phyloP scores from a whole-genome alignment of 1,140 invertebrate genomes.

The Drosophila sp. region DNA sequence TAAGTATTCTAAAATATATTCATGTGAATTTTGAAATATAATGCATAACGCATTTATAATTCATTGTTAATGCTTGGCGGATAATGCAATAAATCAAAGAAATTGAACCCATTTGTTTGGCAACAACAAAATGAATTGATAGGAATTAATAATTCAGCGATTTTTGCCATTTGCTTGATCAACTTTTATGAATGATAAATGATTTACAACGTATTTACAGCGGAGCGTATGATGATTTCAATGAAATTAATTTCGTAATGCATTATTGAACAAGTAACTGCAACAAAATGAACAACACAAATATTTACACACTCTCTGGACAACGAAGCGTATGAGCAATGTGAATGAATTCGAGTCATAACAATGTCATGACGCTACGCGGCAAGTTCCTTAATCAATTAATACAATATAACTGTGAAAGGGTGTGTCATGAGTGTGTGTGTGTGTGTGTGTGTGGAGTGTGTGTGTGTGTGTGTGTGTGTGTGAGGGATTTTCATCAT shows the following conservation, averaged over 20 bases:
- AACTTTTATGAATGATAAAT: slow-evolving; percentile 34
- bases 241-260: slow-evolving; percentile 55
- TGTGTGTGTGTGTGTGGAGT: not conserved
- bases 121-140: slow-evolving; percentile 3
- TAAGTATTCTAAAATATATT: slow-evolving; percentile 1
- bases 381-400: slow-evolving; percentile 55
- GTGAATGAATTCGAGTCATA: slow-evolving; percentile 33
- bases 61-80: not conserved
- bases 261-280: slow-evolving; percentile 43
- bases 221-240: slow-evolving; percentile 31
- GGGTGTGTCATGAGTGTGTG: not conserved
- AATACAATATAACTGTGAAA: slow-evolving; percentile 47
- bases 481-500: slow-evolving; percentile 20
- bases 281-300: slow-evolving; percentile 31
- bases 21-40: not conserved
- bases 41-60: slow-evolving; percentile 10
- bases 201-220: slow-evolving; percentile 34
- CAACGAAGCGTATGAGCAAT: slow-evolving; percentile 37
- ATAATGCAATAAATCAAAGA: slow-evolving; percentile 16
- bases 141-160: slow-evolving; percentile 5
- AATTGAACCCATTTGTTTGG: slow-evolving; percentile 21
- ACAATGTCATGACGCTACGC: slow-evolving; percentile 20
- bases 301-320: slow-evolving; percentile 32
- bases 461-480: not conserved
- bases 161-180: slow-evolving; percentile 24